Evolutionary conservation across 1,140 invertebrate genomes (phyloP), one percentile per base, ranked within the genome.

Genomic region (Eurosta solidaginis): DNA sequence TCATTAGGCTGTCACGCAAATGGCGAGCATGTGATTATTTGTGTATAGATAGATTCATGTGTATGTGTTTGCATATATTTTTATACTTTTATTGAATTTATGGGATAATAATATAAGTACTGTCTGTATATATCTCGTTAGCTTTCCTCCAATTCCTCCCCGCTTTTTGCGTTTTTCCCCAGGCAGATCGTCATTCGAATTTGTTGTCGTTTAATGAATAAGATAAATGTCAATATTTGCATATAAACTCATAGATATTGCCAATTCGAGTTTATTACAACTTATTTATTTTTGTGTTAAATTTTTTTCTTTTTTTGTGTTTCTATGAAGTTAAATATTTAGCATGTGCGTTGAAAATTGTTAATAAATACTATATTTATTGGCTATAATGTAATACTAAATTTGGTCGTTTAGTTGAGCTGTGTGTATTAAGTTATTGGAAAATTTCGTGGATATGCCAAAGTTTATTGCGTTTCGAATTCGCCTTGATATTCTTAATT

Each of bases 161-260:
- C 59, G 59, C 59, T 17, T 40, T 10, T 68, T 3, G n/a, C 4
- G 59, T 1, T 63, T 20, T n/a, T 29, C 14, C 33, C 1, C 59
- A 9, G 1, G 33, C 59, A 14, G 52, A 29, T 54, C 10, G 52
- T 12, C 25, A 33, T 40, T 36, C 59, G 36, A 68, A 10, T 68
- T 68, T 36, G 36, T 17, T 81, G 78, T 74, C 73, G 73, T 74
- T 74, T 44, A 45, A 45, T 74, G 73, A 47, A 74, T 47, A 79
- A 83, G 83, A 83, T 85, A 84, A 85, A 81, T 85, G 84, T 85
- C 84, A 85, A 84, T 81, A 85, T 85, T 85, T 85, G 84, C 84
- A 85, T 85, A 84, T 80, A 80, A 81, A 84, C 81, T 81, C 82
- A 80, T 84, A 83, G 36, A 82, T 80, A 84, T 83, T 81, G 33